Conservation (phyloP, 2,797 vertebrate species). For the Catamblyrhynchus diadema region DNA sequence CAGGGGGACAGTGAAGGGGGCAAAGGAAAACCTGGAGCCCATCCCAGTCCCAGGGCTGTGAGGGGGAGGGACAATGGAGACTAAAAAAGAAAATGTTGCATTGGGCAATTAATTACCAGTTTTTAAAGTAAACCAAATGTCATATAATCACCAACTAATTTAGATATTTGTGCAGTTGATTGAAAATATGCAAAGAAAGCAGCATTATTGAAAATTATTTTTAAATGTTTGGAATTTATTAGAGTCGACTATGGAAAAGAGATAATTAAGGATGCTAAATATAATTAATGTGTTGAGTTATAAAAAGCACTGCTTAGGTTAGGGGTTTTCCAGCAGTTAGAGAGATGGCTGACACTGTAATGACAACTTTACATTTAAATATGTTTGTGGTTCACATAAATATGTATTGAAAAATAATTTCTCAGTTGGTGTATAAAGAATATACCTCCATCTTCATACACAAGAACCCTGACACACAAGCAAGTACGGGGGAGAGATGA, state of each 20-base stretch:
- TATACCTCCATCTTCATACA: neutral
- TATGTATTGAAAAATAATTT: slow-evolving; percentile 44
- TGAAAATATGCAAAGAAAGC: slow-evolving; percentile 63
- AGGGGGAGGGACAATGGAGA: neutral
- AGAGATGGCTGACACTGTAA: slow-evolving; percentile 29
- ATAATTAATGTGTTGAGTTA: slow-evolving; percentile 58
- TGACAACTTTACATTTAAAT: slow-evolving; percentile 38
- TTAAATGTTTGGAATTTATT: slow-evolving; percentile 57
- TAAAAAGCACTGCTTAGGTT: slow-evolving; percentile 55
- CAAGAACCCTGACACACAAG: neutral
- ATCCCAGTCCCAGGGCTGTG: neutral
- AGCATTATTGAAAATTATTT: slow-evolving; percentile 57
- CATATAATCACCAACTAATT: slow-evolving; percentile 38
- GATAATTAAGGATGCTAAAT: slow-evolving; percentile 62
- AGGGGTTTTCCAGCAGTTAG: slow-evolving; percentile 54
- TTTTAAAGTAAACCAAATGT: slow-evolving; percentile 12
- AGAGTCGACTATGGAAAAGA: slow-evolving; percentile 36
- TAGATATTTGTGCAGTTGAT: slow-evolving; percentile 58
- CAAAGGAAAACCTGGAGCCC: neutral
- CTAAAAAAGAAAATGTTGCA: neutral
- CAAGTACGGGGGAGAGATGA: neutral
- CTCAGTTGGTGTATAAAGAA: neutral
- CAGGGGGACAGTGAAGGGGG: rapidly evolving
- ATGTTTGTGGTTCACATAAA: slow-evolving; percentile 42
- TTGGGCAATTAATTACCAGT: neutral